A percentile compares a stretch with the other conserved stretches of the same genome.
Conservation (phyloP, 1,140 invertebrate species). For the Heliconius himera region DNA sequence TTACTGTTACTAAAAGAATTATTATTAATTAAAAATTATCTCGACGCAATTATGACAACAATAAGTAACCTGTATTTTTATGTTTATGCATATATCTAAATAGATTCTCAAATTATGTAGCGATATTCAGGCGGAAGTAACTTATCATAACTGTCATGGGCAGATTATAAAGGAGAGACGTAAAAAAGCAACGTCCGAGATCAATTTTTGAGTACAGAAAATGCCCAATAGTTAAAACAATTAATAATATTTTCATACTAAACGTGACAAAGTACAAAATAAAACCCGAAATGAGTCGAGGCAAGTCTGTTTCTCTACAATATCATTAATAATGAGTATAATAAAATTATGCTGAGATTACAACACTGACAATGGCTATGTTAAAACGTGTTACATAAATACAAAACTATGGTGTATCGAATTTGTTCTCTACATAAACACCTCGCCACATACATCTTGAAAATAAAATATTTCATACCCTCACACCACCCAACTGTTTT, state of each 20-base stretch:
- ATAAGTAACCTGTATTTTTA: not conserved
- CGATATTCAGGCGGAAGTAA: slow-evolving; percentile 20
- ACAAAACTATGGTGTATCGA: not conserved
- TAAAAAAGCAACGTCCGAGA: slow-evolving; percentile 25
- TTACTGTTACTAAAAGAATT: not conserved
- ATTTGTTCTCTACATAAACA: not conserved
- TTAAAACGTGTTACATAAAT: not conserved
- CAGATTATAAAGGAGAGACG: slow-evolving; percentile 14
- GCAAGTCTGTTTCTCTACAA: slow-evolving; percentile 28
- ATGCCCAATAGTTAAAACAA: slow-evolving; percentile 25
- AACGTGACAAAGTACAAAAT: slow-evolving; percentile 12
- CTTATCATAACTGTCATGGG: slow-evolving; percentile 15
- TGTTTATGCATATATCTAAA: not conserved
- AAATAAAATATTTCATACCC: not conserved
- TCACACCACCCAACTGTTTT: not conserved
- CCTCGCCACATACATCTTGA: not conserved
- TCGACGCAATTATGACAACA: not conserved
- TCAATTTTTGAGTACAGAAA: slow-evolving; percentile 36
- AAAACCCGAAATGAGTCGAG: slow-evolving; percentile 27
- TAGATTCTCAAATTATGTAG: slow-evolving; percentile 12
- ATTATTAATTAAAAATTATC: not conserved
- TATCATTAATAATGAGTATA: slow-evolving; percentile 28
- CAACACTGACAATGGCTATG: slow-evolving; percentile 5
- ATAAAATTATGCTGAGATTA: slow-evolving; percentile 34
- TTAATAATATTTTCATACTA: slow-evolving; percentile 7